phyloP scores from a whole-genome alignment of 23 tunicate species.

The Ciona savignyi region DNA sequence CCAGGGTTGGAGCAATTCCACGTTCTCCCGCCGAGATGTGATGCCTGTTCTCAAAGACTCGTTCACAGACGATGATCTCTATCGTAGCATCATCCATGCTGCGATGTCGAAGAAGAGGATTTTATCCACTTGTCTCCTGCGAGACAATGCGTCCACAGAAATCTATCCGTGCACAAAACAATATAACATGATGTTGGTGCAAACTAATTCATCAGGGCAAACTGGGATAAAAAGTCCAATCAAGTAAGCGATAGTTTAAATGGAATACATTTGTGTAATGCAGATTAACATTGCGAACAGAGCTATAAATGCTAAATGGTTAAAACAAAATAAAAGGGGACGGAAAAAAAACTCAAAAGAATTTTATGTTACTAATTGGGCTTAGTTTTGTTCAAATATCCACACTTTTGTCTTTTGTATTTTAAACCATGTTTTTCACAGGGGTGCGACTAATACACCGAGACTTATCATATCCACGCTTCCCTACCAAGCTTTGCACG shows the following conservation, averaged over 20 bases:
- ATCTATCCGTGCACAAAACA: background rate
- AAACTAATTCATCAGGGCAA: background rate
- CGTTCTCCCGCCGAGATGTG: conserved; percentile 7
- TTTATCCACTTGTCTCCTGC: conserved; percentile 11
- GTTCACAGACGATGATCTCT: background rate
- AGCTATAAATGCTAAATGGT: too few species aligned
- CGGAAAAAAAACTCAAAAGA: too few species aligned
- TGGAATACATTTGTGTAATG: too few species aligned
- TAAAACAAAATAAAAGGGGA: too few species aligned
- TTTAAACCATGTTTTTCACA: too few species aligned
- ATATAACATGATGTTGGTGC: background rate
- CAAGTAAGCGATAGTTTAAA: background rate
- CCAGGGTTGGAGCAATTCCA: conserved; percentile 6
- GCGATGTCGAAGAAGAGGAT: conserved; percentile 19
- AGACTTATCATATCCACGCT: conserved; percentile 23
- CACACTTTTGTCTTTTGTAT: too few species aligned
- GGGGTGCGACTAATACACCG: background rate
- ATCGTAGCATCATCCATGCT: conserved; percentile 11
- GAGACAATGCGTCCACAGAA: background rate
- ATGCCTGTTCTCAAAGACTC: background rate
- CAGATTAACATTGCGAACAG: too few species aligned
- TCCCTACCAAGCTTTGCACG: conserved; percentile 66
- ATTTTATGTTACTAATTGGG: too few species aligned
- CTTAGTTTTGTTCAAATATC: too few species aligned
- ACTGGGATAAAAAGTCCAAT: background rate